These are phyloP conservation scores for Cervus canadensis DNA, from an alignment of 2,113 vertebrate genomes.

Conservation along the genomic window DNA sequence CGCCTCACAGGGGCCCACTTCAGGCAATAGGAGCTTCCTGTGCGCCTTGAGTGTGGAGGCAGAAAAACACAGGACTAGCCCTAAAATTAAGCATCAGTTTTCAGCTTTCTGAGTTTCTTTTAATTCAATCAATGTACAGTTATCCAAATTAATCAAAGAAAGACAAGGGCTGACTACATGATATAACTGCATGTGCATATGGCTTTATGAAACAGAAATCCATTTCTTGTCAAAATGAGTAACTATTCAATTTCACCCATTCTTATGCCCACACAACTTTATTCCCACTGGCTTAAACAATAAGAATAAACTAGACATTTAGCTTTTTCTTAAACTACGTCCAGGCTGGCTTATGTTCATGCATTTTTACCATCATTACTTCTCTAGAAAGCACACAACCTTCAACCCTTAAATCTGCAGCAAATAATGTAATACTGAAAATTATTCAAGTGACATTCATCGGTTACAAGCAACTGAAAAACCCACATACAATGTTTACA, in stretches of 20 bases:
- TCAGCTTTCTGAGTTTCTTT: not conserved
- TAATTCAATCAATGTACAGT: not conserved
- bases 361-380: not conserved
- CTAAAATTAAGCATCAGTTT: not conserved
- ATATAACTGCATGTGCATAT: not conserved
- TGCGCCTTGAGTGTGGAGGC: not conserved
- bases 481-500: not conserved
- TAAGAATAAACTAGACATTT: not conserved
- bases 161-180: not conserved
- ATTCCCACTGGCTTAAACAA: not conserved
- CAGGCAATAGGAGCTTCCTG: not conserved
- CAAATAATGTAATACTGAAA: not conserved
- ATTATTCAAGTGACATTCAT: not conserved
- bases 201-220: not conserved
- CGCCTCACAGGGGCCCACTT: not conserved
- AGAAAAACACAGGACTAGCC: not conserved
- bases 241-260: not conserved
- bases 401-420: not conserved
- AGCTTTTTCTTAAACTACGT: not conserved
- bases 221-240: not conserved
- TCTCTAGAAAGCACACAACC: not conserved
- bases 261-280: not conserved
- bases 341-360: not conserved
- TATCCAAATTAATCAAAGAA: not conserved
- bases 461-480: not conserved